These are phyloP conservation scores for Coccyzus lansbergi DNA, from an alignment of 2,797 vertebrate genomes.

Conservation along the genomic window DNA sequence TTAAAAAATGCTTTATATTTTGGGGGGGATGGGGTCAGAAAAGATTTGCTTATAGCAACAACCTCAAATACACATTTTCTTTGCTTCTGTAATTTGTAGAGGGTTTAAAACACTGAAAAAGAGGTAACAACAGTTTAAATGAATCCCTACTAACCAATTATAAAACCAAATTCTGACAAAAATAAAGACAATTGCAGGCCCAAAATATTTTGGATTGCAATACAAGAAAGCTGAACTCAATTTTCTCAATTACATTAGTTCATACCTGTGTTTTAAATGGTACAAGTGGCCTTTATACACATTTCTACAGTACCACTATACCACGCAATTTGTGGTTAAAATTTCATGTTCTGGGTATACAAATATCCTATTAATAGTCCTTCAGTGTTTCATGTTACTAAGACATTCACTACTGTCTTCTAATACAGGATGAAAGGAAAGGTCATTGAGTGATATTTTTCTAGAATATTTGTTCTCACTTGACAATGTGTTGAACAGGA, in stretches of 20 bases:
- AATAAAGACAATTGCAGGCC: neutral
- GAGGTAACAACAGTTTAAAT: neutral
- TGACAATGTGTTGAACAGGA: neutral
- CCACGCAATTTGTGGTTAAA: neutral
- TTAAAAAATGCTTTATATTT: neutral
- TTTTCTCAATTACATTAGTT: neutral
- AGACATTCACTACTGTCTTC: neutral
- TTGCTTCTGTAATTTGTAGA: neutral
- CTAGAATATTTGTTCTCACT: neutral
- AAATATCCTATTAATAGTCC: neutral
- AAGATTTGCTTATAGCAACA: neutral
- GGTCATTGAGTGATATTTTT: neutral
- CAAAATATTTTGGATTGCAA: neutral
- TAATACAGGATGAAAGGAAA: neutral
- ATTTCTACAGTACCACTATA: neutral
- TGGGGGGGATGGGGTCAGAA: neutral
- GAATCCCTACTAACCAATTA: neutral
- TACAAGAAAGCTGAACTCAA: neutral
- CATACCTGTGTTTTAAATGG: neutral
- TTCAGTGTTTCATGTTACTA: neutral
- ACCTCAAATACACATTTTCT: neutral
- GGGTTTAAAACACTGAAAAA: neutral
- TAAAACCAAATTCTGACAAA: neutral
- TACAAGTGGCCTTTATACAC: neutral
- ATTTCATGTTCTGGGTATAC: neutral